Percentiles rank a stretch among this genome's conserved stretches.
Conservation (phyloP, 2,797 vertebrate genomes). For the Taenioides sp. region DNA sequence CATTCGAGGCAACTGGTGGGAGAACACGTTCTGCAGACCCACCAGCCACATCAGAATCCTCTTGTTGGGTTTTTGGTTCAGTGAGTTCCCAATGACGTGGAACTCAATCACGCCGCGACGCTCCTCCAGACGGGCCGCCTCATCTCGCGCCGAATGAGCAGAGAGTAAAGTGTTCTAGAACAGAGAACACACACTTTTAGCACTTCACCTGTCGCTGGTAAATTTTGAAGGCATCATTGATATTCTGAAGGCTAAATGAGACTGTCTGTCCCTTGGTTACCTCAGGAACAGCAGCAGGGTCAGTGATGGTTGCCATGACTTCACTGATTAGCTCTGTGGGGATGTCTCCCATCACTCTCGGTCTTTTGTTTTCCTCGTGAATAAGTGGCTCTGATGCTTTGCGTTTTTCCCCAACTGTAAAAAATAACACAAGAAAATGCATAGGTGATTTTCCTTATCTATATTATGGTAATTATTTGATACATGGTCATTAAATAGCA, state of each 20-base stretch:
- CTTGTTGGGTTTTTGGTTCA: conserved; percentile 96
- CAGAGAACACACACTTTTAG: not conserved
- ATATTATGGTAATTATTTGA: not conserved
- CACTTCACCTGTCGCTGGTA: not conserved
- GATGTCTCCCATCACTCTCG: conserved; percentile 91
- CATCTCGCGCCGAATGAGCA: conserved; percentile 91
- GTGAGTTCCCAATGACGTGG: conserved; percentile 94
- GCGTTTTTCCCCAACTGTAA: conserved; percentile 87
- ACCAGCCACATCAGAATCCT: conserved; percentile 98
- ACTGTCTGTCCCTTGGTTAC: conserved; percentile 66
- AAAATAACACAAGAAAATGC: conserved; percentile 7
- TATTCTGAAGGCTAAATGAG: not conserved
- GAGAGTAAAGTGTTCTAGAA: conserved; percentile 91
- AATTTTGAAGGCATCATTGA: not conserved
- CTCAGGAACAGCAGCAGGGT: conserved; percentile 93
- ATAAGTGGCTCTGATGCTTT: conserved; percentile 85
- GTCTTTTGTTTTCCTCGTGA: conserved; percentile 89
- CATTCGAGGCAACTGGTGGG: conserved; percentile 97
- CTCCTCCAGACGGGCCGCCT: conserved; percentile 93
- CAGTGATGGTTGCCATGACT: conserved; percentile 97
- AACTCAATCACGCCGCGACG: conserved; percentile 95
- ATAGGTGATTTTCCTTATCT: not conserved
- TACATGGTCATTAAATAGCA: too few relatives aligned
- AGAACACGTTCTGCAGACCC: conserved; percentile 97
- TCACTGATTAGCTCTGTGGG: conserved; percentile 96